Conservation (phyloP, 2,888 invertebrate genomes). For the Drosophila bunnanda region DNA sequence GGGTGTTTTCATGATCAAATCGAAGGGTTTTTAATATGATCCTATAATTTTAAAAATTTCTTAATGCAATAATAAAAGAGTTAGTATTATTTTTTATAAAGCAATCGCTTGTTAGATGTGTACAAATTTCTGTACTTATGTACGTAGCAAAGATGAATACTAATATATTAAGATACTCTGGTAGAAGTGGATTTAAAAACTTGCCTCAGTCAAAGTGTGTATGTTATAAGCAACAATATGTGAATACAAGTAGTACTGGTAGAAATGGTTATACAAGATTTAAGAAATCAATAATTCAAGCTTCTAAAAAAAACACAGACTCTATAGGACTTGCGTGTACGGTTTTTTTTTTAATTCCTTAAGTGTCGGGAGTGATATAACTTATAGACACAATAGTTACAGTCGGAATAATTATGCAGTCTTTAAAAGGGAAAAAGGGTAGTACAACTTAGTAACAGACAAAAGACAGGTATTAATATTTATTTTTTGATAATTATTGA, state of each 20-base stretch:
- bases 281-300: background rate
- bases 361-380: background rate
- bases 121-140: background rate
- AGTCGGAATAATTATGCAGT: background rate
- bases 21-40: background rate
- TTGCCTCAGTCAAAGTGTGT: background rate
- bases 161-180: background rate
- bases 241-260: background rate
- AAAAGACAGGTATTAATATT: background rate
- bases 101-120: background rate
- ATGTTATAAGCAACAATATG: background rate
- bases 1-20: slow-evolving; percentile 16
- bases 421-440: background rate
- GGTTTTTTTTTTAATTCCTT: no score
- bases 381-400: background rate
- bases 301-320: background rate
- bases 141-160: background rate
- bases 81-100: background rate
- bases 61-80: background rate
- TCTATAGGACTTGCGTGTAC: no score
- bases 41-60: background rate
- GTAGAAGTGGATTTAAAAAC: background rate
- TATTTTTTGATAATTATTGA: background rate
- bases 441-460: no score
- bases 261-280: no score